These are phyloP conservation scores for Platichthys flesus DNA, from an alignment of 2,113 vertebrate genomes.

Conservation along the genomic window DNA sequence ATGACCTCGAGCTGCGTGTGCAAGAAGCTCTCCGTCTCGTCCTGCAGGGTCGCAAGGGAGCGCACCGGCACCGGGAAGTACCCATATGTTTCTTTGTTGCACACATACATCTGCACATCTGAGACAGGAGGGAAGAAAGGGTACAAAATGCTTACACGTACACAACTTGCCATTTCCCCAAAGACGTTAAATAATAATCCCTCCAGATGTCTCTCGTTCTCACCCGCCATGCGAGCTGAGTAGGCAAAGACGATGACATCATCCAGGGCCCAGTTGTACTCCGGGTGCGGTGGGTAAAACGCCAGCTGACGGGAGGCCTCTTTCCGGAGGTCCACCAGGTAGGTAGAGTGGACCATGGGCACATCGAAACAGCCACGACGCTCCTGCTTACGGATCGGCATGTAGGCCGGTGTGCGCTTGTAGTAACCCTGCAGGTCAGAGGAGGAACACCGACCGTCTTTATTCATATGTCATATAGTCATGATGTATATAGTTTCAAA, in stretches of 20 bases:
- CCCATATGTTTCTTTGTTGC: conserved; percentile 88
- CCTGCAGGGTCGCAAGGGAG: conserved; percentile 83
- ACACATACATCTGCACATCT: conserved; percentile 92
- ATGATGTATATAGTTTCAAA: too few relatives aligned
- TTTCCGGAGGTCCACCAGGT: conserved; percentile 88
- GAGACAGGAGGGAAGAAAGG: neutral
- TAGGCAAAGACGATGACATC: conserved; percentile 93
- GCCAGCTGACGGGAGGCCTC: conserved; percentile 82
- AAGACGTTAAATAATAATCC: neutral
- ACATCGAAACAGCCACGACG: conserved; percentile 87
- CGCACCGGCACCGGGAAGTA: conserved; percentile 87
- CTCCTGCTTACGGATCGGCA: conserved; percentile 87
- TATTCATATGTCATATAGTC: too few relatives aligned
- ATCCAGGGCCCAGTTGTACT: conserved; percentile 90
- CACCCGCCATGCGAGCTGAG: conserved; percentile 89
- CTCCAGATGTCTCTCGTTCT: conserved; percentile 23
- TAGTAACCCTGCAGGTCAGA: conserved; percentile 86
- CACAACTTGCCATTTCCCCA: too few relatives aligned
- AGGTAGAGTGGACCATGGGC: conserved; percentile 94
- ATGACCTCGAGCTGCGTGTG: conserved; percentile 89
- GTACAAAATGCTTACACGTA: neutral
- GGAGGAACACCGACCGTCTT: neutral
- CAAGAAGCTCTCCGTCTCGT: conserved; percentile 89
- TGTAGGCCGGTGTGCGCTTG: conserved; percentile 88
- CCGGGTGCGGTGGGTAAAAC: conserved; percentile 87